phyloP scores from a whole-genome alignment of 2,797 vertebrate genomes.

The Pseudopleuronectes americanus region DNA sequence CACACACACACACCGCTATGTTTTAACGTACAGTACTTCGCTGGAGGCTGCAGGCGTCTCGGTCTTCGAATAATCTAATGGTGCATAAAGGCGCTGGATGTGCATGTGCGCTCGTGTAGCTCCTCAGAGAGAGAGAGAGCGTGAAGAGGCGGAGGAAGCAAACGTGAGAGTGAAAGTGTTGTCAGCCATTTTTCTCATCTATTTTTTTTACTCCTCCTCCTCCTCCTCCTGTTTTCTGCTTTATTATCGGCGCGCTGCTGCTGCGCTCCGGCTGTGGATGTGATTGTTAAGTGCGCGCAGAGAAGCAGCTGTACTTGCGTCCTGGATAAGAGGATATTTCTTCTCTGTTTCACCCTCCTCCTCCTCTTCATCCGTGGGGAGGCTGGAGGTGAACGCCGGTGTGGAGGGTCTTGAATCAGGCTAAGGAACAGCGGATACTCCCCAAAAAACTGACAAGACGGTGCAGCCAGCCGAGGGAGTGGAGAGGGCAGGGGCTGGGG shows the following conservation, averaged over 20 bases:
- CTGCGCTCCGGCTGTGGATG: conserved; percentile 59
- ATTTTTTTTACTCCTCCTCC: conserved; percentile 55
- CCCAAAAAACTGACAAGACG: conserved; percentile 77
- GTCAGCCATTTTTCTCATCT: conserved; percentile 97
- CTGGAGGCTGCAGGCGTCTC: conserved; percentile 83
- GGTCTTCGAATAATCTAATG: conserved; percentile 86
- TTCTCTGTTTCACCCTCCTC: background rate
- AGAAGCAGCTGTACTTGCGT: conserved; percentile 5
- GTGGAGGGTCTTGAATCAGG: conserved; percentile 56
- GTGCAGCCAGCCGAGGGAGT: conserved; percentile 47
- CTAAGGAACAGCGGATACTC: conserved; percentile 83
- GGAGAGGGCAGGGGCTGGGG: conserved; percentile 43
- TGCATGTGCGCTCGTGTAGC: conserved; percentile 64
- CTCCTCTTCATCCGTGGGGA: conserved; percentile 41
- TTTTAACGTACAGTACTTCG: conserved; percentile 84
- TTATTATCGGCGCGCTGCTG: conserved; percentile 51
- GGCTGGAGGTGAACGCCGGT: conserved; percentile 49
- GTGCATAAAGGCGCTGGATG: conserved; percentile 88
- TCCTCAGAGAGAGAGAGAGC: conserved; percentile 25
- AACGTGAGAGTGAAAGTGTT: conserved; percentile 91
- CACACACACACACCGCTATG: conserved; percentile 88
- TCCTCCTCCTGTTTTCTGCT: conserved; percentile 42
- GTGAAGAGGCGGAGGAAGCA: conserved; percentile 69
- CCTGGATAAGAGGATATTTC: conserved; percentile 55
- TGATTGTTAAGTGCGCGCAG: conserved; percentile 60